Percentiles rank a stretch among this genome's conserved stretches.
Conservation (phyloP, 2,797 vertebrate genomes). For the Buceros bicornis region DNA sequence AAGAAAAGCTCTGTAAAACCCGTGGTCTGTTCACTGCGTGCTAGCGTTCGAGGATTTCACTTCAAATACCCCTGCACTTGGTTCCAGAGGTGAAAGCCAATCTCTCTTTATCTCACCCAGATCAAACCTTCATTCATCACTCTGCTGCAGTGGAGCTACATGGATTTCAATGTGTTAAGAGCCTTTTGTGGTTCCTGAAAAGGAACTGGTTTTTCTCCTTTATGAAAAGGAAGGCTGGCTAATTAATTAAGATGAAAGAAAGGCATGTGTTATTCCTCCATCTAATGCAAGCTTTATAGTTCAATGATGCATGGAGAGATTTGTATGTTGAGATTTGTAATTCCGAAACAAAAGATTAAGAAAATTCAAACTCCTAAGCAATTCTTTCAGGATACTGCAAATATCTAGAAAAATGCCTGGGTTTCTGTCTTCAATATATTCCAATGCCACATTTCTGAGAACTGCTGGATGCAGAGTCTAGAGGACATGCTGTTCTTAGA, state of each 20-base stretch:
- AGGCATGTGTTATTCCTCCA: neutral
- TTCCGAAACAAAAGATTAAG: neutral
- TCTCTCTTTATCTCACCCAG: conserved; percentile 4
- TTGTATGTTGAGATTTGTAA: neutral
- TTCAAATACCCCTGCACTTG: neutral
- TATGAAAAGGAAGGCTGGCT: neutral
- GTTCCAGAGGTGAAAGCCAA: conserved; percentile 32
- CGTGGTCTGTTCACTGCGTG: neutral
- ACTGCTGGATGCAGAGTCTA: neutral
- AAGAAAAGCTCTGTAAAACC: conserved; percentile 9
- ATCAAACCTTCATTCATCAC: conserved; percentile 15
- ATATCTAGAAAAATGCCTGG: neutral
- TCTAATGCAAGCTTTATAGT: neutral
- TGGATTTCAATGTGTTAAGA: neutral
- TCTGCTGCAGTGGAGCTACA: neutral
- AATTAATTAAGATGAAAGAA: conserved; percentile 23
- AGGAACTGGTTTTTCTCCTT: conserved; percentile 2
- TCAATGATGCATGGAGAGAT: neutral
- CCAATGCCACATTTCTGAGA: neutral
- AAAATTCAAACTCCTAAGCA: neutral
- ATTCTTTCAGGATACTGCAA: neutral
- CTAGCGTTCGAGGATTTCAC: neutral
- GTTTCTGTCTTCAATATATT: neutral
- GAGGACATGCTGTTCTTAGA: neutral
- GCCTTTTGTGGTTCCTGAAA: conserved; percentile 16